Evolutionary conservation across 2,113 vertebrate species (phyloP).

Genomic region (Zosterops hypoxanthus): DNA sequence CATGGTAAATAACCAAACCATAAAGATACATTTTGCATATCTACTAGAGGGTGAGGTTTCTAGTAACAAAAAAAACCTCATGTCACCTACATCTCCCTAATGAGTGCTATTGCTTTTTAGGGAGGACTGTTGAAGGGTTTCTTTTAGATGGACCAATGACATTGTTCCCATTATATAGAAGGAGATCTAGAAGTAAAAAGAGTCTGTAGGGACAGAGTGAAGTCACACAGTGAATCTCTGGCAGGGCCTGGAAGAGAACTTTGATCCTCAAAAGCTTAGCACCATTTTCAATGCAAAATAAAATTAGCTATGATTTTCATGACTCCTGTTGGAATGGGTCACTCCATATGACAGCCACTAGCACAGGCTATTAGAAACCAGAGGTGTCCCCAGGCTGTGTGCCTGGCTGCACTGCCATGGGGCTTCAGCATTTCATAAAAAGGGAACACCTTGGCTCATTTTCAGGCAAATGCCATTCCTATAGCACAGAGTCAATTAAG

Average conservation of each 20-base stretch:
- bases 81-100: background rate
- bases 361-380: background rate
- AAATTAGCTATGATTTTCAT: background rate
- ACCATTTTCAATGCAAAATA: background rate
- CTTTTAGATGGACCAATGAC: background rate
- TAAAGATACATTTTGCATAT: background rate
- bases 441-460: background rate
- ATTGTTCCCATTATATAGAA: background rate
- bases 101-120: background rate
- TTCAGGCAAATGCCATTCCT: background rate
- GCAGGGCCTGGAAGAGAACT: background rate
- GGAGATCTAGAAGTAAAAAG: background rate
- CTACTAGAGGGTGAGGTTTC: background rate
- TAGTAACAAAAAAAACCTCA: background rate
- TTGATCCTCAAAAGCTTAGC: background rate
- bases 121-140: background rate
- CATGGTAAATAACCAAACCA: background rate
- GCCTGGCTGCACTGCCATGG: rapidly evolving
- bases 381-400: background rate
- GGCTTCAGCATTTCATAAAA: background rate
- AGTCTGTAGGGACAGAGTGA: background rate
- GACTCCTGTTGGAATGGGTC: background rate
- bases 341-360: rapidly evolving
- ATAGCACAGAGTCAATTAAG: background rate
- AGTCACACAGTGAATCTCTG: background rate